phyloP scores from a whole-genome alignment of 2,797 vertebrate genomes.

The Schizothorax lantsangensis region DNA sequence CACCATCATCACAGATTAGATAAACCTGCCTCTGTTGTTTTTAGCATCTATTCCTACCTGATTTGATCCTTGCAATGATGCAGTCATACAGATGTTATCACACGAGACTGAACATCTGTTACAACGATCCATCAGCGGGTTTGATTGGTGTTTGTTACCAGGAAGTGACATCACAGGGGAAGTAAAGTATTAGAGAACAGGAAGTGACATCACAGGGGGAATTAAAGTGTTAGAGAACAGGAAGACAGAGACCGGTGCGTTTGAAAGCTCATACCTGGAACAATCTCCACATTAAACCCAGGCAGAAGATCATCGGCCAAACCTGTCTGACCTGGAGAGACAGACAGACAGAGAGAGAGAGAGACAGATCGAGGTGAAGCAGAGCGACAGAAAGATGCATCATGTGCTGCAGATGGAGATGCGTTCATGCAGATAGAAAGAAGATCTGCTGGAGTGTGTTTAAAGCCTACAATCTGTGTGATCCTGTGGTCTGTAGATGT shows the following conservation, averaged over 20 bases:
- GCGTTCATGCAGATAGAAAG: constrained; percentile 32
- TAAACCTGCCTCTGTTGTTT: background rate
- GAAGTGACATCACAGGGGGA: constrained; percentile 52
- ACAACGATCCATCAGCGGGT: background rate
- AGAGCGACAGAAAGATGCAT: constrained; percentile 29
- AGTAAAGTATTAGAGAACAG: constrained; percentile 47
- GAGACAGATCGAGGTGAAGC: constrained; percentile 58
- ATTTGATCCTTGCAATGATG: background rate
- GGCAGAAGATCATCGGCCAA: constrained; percentile 96
- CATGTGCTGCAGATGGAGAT: background rate
- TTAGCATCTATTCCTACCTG: background rate
- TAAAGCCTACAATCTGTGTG: constrained; percentile 10
- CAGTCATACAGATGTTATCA: background rate
- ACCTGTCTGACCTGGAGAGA: constrained; percentile 96
- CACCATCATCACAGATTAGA: background rate
- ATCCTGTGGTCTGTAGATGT: background rate
- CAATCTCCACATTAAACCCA: constrained; percentile 97
- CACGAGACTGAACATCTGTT: background rate
- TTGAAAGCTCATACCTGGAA: constrained; percentile 92
- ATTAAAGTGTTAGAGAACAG: constrained; percentile 47
- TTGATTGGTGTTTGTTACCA: constrained; percentile 1
- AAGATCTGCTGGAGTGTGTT: constrained; percentile 2
- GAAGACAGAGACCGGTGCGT: constrained; percentile 69
- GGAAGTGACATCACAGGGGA: constrained; percentile 50
- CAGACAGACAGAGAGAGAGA: constrained; percentile 65